phyloP scores from a whole-genome alignment of 2,113 vertebrate genomes.

The Hippoglossus stenolepis region DNA sequence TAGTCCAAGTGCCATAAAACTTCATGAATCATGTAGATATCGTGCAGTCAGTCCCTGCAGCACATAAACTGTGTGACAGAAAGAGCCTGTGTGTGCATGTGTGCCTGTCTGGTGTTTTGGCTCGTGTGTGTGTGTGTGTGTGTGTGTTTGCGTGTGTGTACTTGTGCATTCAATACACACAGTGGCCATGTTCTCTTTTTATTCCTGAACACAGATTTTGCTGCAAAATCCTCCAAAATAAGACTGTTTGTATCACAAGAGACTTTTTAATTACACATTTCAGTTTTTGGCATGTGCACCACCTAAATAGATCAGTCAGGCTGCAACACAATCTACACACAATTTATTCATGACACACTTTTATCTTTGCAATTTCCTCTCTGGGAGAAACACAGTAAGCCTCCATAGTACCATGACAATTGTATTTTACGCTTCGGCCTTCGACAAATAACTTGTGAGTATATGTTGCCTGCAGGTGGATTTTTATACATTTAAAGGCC shows the following conservation, averaged over 20 bases:
- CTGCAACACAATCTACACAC: too few relatives aligned
- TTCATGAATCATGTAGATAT: constrained; percentile 71
- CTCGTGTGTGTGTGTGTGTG: constrained; percentile 30
- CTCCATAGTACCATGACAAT: too few relatives aligned
- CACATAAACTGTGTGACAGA: constrained; percentile 21
- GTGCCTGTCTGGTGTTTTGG: constrained; percentile 13
- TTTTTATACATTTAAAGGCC: background rate
- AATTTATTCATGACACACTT: too few relatives aligned
- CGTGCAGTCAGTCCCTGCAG: constrained; percentile 32
- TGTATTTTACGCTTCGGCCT: too few relatives aligned
- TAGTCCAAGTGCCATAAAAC: constrained; percentile 36
- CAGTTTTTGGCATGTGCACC: background rate
- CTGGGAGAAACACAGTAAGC: too few relatives aligned
- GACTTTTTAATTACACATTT: background rate
- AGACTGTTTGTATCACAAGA: background rate
- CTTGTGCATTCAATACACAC: constrained; percentile 12
- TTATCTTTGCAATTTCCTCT: too few relatives aligned
- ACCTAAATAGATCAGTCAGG: too few relatives aligned
- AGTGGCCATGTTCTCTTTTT: background rate
- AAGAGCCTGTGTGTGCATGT: constrained; percentile 36
- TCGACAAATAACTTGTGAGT: too few relatives aligned
- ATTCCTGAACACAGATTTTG: constrained; percentile 5
- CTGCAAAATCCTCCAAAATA: background rate
- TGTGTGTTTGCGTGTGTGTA: constrained; percentile 33
- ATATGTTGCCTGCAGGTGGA: background rate